phyloP scores from a whole-genome alignment of 2,888 invertebrate species.

The Phrixothrix hirtus region DNA sequence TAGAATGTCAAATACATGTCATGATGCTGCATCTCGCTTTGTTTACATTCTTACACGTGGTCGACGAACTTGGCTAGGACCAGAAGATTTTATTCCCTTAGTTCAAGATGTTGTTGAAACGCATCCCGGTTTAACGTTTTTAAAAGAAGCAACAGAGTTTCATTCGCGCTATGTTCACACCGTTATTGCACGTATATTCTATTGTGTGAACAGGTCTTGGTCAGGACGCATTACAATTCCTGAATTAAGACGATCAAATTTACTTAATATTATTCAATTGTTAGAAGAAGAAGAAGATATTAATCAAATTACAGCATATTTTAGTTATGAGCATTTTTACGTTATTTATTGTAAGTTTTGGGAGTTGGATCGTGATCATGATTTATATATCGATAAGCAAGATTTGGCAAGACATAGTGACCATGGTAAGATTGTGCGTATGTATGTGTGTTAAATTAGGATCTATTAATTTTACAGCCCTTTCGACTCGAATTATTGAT shows the following conservation, averaged over 20 bases:
- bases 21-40: conserved; percentile 88
- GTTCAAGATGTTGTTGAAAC: conserved; percentile 98
- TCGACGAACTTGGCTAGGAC: conserved; percentile 68
- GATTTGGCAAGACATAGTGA: conserved; percentile 95
- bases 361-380: conserved; percentile 98
- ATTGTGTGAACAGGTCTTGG: conserved; percentile 97
- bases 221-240: conserved; percentile 86
- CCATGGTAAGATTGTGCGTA: conserved; percentile 68
- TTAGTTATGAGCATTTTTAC: conserved; percentile 99
- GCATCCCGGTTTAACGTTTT: conserved; percentile 95
- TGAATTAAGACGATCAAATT: conserved; percentile 89
- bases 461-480: conserved; percentile 69
- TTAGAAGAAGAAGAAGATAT: conserved; percentile 97
- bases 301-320: conserved; percentile 87
- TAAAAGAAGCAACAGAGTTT: conserved; percentile 97
- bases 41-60: conserved; percentile 82
- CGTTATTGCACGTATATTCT: conserved; percentile 97
- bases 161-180: conserved; percentile 99
- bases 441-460: conserved; percentile 4
- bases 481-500: conserved; percentile 95
- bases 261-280: conserved; percentile 78
- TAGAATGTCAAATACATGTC: conserved; percentile 80
- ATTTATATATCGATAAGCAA: conserved; percentile 90
- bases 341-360: conserved; percentile 99
- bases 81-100: conserved; percentile 91